Conservation (phyloP, 2,888 invertebrate genomes). For the Heliconius ethilla region DNA sequence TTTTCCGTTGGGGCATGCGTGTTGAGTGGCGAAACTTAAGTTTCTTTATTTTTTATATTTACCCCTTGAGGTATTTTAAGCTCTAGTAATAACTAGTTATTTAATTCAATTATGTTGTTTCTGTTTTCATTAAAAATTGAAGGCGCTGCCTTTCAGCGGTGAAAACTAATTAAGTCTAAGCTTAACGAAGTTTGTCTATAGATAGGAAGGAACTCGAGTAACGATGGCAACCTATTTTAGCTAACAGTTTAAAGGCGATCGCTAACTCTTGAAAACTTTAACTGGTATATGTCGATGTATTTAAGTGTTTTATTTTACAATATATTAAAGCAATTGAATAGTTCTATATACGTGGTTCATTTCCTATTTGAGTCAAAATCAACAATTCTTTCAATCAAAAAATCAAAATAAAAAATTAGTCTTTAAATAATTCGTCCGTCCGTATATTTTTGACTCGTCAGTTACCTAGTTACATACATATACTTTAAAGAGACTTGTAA, state of each 20-base stretch:
- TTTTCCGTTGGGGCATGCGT: no score
- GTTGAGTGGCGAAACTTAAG: no score
- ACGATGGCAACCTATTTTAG: conserved; percentile 17
- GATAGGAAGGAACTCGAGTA: conserved; percentile 14
- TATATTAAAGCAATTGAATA: neutral
- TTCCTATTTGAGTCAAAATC: neutral
- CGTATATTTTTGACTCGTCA: neutral
- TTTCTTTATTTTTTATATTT: neutral
- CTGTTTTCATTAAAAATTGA: conserved; percentile 7
- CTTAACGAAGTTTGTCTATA: conserved; percentile 39
- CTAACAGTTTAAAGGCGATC: conserved; percentile 9
- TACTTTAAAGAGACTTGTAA: neutral
- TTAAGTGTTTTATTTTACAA: neutral
- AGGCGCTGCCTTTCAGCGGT: conserved; percentile 29
- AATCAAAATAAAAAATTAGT: no score
- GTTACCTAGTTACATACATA: neutral
- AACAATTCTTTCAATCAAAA: neutral
- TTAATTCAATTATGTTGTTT: conserved; percentile 15
- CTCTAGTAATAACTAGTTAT: neutral
- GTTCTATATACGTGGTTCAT: no score
- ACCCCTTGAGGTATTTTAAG: no score
- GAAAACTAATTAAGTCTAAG: conserved; percentile 40
- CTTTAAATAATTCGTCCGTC: neutral
- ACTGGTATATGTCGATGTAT: conserved; percentile 10
- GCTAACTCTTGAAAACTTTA: conserved; percentile 3